Evolutionary conservation across 2,113 vertebrate species (phyloP), one percentile per base, ranked within the genome.

Genomic region (Chlorocebus sabaeus): DNA sequence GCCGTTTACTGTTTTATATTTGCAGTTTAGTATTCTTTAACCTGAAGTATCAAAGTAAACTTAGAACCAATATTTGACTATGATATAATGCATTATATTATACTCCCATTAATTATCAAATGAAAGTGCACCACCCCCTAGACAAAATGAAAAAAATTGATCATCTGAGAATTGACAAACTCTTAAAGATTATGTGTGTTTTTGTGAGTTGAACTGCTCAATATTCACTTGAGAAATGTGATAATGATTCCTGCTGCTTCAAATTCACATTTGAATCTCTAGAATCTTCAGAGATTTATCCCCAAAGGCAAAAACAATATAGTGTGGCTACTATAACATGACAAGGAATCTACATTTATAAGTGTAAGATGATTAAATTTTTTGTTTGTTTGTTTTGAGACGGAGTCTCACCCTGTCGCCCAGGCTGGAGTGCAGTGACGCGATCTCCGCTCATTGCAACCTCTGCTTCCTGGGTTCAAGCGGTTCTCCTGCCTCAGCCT

Each of bases 251-350:
- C 59, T 55, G 23, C n/a, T 94, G 76, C 32, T 76, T 92, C n/a
- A 79, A 97, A 92, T 96, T 92, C 88, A 95, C 48, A 73, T 52
- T 38, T 57, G 68, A 92, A 38, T 80, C 9, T 57, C 18, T n/a
- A 57, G 32, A n/a, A 8, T 92, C 75, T 57, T 89, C 75, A 80
- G 76, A 87, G 80, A 80, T 27, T 79, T 79, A 61, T 89, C 11
- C 84, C 78, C 55, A 40, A 84, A 80, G n/a, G 67, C 10, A 96
- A 91, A 30, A 86, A 17, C 20, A 38, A 72, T 35, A 67, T 10
- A 84, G 12, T 25, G 38, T 8, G 12, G 2, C 23, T 85, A 5
- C 30, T 79, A 76, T 55, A 61, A 59, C 89, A 85, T 7, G 32
- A 72, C 43, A 55, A 17, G 23, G 20, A 57, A 30, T 67, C 43